Conservation (phyloP, 2,888 invertebrate species). For the Lithophane socia region DNA sequence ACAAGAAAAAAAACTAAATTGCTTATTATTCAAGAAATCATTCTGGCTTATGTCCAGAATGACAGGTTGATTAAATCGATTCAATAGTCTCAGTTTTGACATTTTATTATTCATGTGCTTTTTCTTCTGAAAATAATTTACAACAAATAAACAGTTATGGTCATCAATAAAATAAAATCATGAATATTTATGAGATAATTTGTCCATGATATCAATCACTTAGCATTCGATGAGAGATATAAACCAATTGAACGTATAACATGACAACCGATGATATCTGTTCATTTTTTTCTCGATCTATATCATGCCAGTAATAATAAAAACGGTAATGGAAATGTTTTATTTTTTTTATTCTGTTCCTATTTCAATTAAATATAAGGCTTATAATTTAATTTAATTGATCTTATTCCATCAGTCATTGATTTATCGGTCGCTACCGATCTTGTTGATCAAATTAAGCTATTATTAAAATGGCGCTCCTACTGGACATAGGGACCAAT, state of each 20-base stretch:
- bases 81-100: conserved; percentile 23
- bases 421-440: background rate
- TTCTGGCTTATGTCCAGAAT: conserved; percentile 20
- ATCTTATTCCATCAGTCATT: background rate
- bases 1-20: background rate
- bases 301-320: conserved; percentile 1
- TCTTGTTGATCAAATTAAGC: background rate
- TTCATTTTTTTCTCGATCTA: conserved; percentile 15
- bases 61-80: conserved; percentile 42
- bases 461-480: background rate
- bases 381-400: background rate
- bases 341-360: too few species aligned
- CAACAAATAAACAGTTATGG: background rate
- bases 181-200: conserved; percentile 23
- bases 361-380: background rate
- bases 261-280: conserved; percentile 25
- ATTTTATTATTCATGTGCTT: background rate
- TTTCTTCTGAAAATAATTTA: conserved; percentile 16
- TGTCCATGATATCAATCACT: conserved; percentile 25
- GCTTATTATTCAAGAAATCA: conserved; percentile 33
- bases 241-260: conserved; percentile 49
- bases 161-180: background rate
- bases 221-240: conserved; percentile 47
- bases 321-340: conserved; percentile 6
- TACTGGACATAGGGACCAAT: background rate